These are phyloP conservation scores for Schrankia costaestrigalis DNA, from an alignment of 2,888 invertebrate species.

Conservation along the genomic window DNA sequence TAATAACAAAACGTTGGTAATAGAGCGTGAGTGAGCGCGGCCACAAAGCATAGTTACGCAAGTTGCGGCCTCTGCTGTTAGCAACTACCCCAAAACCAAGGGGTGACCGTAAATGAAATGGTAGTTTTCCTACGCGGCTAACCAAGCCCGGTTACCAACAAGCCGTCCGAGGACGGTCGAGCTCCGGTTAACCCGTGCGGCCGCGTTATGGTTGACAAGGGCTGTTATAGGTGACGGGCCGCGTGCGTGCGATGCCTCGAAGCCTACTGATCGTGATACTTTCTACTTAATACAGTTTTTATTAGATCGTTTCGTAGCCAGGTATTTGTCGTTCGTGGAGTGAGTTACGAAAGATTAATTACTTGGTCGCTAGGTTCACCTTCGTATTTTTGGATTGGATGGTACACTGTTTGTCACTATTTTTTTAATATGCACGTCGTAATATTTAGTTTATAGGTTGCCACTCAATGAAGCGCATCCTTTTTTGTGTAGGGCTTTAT, in stretches of 20 bases:
- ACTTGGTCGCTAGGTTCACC: no score
- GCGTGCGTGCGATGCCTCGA: slow-evolving; percentile 45
- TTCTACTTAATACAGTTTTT: slow-evolving; percentile 14
- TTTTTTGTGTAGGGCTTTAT: no score
- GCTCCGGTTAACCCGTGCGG: slow-evolving; percentile 58
- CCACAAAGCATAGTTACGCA: slow-evolving; percentile 71
- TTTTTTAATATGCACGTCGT: no score
- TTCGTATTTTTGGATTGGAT: neutral
- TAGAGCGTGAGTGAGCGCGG: slow-evolving; percentile 49
- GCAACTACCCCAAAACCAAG: slow-evolving; percentile 71
- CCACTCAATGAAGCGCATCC: no score
- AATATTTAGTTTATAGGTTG: no score
- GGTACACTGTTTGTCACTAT: no score
- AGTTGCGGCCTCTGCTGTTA: slow-evolving; percentile 68
- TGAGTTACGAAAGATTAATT: no score
- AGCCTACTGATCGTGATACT: slow-evolving; percentile 53
- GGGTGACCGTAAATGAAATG: slow-evolving; percentile 77
- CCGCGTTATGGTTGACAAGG: slow-evolving; percentile 78
- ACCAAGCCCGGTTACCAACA: slow-evolving; percentile 42
- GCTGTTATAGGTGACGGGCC: slow-evolving; percentile 65
- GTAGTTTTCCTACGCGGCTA: slow-evolving; percentile 73
- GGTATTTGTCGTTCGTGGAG: slow-evolving; percentile 3
- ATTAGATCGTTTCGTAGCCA: slow-evolving; percentile 6
- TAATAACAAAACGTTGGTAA: slow-evolving; percentile 44
- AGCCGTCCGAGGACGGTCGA: slow-evolving; percentile 19